Percentiles rank a stretch among this genome's conserved stretches.
Evolutionary conservation across 1,140 invertebrate genomes (phyloP).

Genomic region (Hypothenemus hampei): DNA sequence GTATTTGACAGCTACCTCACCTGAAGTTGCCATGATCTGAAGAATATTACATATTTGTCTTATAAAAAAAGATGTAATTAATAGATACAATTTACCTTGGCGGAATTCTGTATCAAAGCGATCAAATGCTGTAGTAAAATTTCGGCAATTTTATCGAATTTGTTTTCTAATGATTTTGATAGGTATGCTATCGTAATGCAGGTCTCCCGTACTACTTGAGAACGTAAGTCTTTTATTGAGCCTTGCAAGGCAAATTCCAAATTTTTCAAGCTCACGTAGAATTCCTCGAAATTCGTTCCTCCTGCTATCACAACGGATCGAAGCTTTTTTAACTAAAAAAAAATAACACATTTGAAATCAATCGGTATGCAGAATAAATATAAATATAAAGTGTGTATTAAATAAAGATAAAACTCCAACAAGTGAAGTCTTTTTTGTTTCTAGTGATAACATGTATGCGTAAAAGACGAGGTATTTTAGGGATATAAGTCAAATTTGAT

Average conservation of each 20-base stretch:
- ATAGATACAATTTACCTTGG: conserved; percentile 60
- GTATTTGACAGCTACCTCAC: conserved; percentile 80
- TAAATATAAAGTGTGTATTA: no score
- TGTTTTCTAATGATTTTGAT: conserved; percentile 74
- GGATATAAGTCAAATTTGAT: no score
- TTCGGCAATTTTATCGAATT: conserved; percentile 82
- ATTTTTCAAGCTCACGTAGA: conserved; percentile 70
- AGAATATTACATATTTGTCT: no score
- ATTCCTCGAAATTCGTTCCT: conserved; percentile 75
- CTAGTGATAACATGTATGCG: no score
- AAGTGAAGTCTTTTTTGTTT: no score
- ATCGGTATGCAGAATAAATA: no score
- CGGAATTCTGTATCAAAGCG: conserved; percentile 91
- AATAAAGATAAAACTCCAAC: no score
- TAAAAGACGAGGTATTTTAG: no score
- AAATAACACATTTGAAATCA: conserved; percentile 23
- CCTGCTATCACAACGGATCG: conserved; percentile 77
- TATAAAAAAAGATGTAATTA: not conserved
- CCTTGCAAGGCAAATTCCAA: conserved; percentile 77
- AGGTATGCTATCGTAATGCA: conserved; percentile 92
- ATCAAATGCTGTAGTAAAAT: conserved; percentile 77
- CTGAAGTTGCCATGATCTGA: conserved; percentile 89
- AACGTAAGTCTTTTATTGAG: conserved; percentile 86
- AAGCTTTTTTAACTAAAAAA: conserved; percentile 73
- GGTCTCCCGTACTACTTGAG: conserved; percentile 84